A percentile compares a stretch with the other conserved stretches of the same genome.
Conservation (phyloP, 2,888 invertebrate species). For the Palloptera scutellata region DNA sequence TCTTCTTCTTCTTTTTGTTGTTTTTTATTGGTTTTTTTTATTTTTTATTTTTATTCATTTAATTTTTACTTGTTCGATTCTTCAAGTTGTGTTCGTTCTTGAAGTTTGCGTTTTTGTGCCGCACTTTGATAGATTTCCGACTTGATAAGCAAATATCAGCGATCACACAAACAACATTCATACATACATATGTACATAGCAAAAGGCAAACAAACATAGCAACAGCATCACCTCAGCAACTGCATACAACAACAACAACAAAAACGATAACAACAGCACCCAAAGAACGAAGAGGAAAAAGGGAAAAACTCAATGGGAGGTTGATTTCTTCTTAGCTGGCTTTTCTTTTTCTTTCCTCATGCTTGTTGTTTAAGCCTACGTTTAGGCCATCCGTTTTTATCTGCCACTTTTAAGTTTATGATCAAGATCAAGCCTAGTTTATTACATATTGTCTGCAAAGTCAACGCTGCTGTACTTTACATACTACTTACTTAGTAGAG, state of each 20-base stretch:
- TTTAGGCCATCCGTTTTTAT: too few species aligned
- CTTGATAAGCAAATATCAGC: slow-evolving; percentile 57
- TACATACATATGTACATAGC: neutral
- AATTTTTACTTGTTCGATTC: slow-evolving; percentile 35
- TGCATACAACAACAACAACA: neutral
- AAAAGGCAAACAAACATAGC: neutral
- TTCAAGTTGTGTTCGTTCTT: slow-evolving; percentile 16
- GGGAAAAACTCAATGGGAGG: slow-evolving; percentile 6
- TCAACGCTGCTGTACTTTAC: too few species aligned
- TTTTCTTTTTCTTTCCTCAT: too few species aligned
- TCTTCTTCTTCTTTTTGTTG: neutral
- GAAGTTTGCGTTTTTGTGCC: slow-evolving; percentile 28
- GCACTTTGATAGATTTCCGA: slow-evolving; percentile 64
- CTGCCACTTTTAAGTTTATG: too few species aligned
- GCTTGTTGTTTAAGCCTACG: too few species aligned
- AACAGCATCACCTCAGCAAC: neutral
- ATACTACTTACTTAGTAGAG: too few species aligned
- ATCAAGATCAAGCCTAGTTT: too few species aligned
- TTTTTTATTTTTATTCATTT: slow-evolving; percentile 25
- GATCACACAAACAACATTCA: neutral
- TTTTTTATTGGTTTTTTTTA: slow-evolving; percentile 12
- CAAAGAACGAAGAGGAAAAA: slow-evolving; percentile 19
- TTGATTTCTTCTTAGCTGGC: too few species aligned
- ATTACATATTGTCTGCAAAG: too few species aligned
- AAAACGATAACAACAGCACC: slow-evolving; percentile 7